Evolutionary conservation across 2,113 vertebrate species (phyloP).

Genomic region (Anas platyrhynchos): DNA sequence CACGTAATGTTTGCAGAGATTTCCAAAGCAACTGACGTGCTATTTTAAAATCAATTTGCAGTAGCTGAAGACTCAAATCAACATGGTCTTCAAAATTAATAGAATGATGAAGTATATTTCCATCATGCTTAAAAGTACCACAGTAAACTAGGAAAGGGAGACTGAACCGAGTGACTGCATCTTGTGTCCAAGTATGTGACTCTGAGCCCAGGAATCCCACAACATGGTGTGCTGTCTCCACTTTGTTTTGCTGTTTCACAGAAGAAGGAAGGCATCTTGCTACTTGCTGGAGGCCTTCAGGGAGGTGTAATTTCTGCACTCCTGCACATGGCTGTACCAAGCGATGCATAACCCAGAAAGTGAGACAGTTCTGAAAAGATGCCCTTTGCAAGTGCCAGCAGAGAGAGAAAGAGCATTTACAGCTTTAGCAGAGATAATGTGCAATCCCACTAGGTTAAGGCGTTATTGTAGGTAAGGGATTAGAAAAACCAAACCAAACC

Average conservation of each 20-base stretch:
- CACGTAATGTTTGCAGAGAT: neutral
- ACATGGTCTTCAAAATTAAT: neutral
- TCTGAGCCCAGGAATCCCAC: neutral
- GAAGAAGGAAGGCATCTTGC: neutral
- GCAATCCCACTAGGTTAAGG: neutral
- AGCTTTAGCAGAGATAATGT: neutral
- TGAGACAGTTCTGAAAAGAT: neutral
- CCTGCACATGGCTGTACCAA: neutral
- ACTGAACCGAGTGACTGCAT: neutral
- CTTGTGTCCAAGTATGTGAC: neutral
- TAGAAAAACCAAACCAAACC: neutral
- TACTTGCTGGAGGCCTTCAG: neutral
- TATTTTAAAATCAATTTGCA: conserved; percentile 38
- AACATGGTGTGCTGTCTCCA: neutral
- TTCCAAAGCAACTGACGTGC: neutral
- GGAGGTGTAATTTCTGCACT: neutral
- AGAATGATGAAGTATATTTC: neutral
- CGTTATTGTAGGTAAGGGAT: neutral
- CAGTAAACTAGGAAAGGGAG: neutral
- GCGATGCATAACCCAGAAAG: neutral
- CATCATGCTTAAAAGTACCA: neutral
- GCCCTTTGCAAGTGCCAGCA: neutral
- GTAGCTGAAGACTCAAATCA: neutral
- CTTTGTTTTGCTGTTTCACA: neutral
- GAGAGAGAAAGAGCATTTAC: neutral